A percentile compares a stretch with the other conserved stretches of the same genome.
Evolutionary conservation across 2,888 invertebrate species (phyloP).

Genomic region (Campoplex nolae): DNA sequence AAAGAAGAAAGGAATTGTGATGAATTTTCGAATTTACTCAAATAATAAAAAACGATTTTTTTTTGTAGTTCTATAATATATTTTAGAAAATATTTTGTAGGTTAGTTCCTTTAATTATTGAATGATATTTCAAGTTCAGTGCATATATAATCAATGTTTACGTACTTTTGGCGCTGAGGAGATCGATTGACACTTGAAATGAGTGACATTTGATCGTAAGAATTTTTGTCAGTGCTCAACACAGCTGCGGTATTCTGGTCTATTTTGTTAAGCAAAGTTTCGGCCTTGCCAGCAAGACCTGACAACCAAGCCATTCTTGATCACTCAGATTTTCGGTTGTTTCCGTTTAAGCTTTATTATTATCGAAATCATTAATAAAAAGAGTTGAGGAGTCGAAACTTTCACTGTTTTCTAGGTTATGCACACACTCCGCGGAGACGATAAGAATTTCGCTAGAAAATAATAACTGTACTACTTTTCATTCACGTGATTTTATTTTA

Average conservation of each 20-base stretch:
- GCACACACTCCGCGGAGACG: background rate
- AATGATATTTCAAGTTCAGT: background rate
- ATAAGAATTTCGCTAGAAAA: background rate
- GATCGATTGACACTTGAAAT: constrained; percentile 80
- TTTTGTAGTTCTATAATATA: background rate
- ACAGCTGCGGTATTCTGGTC: constrained; percentile 91
- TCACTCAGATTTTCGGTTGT: background rate
- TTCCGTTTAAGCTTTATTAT: background rate
- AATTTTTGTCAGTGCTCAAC: constrained; percentile 83
- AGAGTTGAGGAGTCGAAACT: background rate
- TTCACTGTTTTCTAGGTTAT: constrained; percentile 47
- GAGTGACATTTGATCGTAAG: constrained; percentile 72
- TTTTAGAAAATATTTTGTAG: background rate
- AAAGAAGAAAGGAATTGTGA: too few relatives aligned
- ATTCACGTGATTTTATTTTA: background rate
- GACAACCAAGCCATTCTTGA: constrained; percentile 89
- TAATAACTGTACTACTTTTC: background rate
- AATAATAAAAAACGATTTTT: background rate
- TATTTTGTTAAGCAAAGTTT: constrained; percentile 90
- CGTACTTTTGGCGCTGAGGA: constrained; percentile 68
- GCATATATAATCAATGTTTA: background rate
- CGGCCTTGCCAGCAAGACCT: constrained; percentile 90
- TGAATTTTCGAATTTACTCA: background rate
- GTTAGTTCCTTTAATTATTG: background rate
- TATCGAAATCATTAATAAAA: background rate